Evolutionary conservation across 1,140 invertebrate genomes (phyloP).

Genomic region (Orchestia grillus): DNA sequence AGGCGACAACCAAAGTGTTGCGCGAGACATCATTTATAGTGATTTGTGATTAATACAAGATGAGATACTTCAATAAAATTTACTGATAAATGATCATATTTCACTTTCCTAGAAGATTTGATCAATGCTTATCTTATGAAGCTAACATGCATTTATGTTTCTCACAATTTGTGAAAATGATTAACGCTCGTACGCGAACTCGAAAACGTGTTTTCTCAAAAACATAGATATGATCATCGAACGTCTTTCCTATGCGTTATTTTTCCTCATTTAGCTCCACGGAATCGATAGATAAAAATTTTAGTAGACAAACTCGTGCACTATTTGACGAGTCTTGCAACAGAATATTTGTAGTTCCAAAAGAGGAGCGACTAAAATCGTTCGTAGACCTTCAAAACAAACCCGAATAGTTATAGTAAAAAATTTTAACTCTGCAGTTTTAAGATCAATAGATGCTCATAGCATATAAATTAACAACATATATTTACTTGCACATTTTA

Average conservation of each 20-base stretch:
- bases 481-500: neutral
- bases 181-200: neutral
- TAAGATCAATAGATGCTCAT: neutral
- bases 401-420: neutral
- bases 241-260: neutral
- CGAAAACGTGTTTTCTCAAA: neutral
- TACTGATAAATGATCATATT: neutral
- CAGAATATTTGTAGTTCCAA: neutral
- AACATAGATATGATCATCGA: neutral
- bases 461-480: neutral
- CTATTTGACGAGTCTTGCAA: neutral
- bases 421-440: neutral
- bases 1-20: neutral
- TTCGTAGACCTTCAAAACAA: neutral
- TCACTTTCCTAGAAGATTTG: neutral
- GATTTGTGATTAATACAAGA: neutral
- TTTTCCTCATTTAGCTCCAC: neutral
- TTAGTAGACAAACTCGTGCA: neutral
- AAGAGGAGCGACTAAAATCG: neutral
- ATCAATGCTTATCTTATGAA: neutral
- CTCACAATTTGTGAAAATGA: neutral
- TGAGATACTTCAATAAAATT: neutral
- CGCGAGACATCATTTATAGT: neutral
- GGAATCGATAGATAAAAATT: neutral
- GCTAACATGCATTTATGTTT: neutral